These are phyloP conservation scores for Planiliza haematocheilus DNA, from an alignment of 2,113 vertebrate species.

Conservation along the genomic window DNA sequence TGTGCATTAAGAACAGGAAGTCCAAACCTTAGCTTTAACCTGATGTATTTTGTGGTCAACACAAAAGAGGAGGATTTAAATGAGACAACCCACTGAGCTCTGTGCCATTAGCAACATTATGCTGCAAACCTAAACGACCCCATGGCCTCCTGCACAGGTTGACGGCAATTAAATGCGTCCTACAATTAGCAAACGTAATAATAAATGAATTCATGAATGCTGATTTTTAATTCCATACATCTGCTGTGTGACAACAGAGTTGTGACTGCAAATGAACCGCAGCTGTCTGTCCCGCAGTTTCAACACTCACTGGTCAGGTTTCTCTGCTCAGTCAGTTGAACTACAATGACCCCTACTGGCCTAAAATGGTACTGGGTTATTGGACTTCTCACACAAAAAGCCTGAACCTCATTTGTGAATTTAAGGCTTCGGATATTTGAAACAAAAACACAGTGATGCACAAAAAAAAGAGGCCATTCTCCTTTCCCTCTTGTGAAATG, in stretches of 20 bases:
- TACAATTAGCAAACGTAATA: not conserved
- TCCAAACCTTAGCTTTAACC: slow-evolving; percentile 4
- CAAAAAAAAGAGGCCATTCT: not conserved
- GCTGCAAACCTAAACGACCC: not conserved
- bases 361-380: slow-evolving; percentile 43
- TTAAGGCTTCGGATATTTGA: slow-evolving; percentile 32
- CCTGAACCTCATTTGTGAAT: slow-evolving; percentile 42
- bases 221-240: slow-evolving; percentile 1
- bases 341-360: slow-evolving; percentile 91
- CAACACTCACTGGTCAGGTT: not conserved
- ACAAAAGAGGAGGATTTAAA: slow-evolving; percentile 8
- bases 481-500: not conserved
- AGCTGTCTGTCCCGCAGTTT: slow-evolving; percentile 39
- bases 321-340: slow-evolving; percentile 78
- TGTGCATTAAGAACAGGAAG: not conserved
- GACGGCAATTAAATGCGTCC: not conserved
- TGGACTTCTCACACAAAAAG: slow-evolving; percentile 54
- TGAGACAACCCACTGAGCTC: not conserved
- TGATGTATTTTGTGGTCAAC: slow-evolving; percentile 19
- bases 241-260: slow-evolving; percentile 26
- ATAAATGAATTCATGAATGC: not conserved
- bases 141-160: slow-evolving; percentile 17
- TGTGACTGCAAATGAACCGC: slow-evolving; percentile 45
- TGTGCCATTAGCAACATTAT: not conserved
- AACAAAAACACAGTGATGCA: slow-evolving; percentile 7